Base-by-base conservation (phyloP, 2,888 invertebrate species). In the Pomacea canaliculata region DNA sequence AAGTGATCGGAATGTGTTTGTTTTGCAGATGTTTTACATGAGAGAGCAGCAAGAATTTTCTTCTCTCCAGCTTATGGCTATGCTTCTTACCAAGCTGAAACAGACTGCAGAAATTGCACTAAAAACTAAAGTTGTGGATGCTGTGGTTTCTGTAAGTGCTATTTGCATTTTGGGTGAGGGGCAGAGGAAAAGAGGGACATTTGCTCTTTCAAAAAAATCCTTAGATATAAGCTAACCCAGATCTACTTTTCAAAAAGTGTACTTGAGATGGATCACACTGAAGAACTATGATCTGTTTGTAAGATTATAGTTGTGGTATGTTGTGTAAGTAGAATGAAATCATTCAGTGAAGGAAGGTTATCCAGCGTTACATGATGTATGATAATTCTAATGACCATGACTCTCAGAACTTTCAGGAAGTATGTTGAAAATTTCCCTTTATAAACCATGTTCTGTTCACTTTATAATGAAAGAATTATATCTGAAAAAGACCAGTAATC, bases 11-110 rank as follows among this genome's bases (percentile, higher is more conserved):
- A 56, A 56, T 56, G 51, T 56, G 7, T 46, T 27, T 68, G 27
- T n/a, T 23, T 73, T 89, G 51, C 79, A 95, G 94, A 94, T 94
- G 75, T 92, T 94, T 88, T 99, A 98, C 91, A 93, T 97, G 88
- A 95, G 94, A 83, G 96, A 97, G 91, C 94, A 95, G 82, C 91
- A 94, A 94, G 72, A 80, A 3, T 90, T 91, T 76, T 89, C 91
- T 48, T 96, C 97, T 0, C 97, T 98, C 91, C 99, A 99, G 93
- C 94, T 99, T 85, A 94, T 97, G 68, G 98, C 97, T 23, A 99
- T 99, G 96, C 92, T 99, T 82, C 94, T 99, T 84, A 98, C 98
- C 60, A 99, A 99, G 92, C 92, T 99, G 81, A 98, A 97, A 92
- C 96, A 97, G 86, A 95, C 94, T 81, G 96, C 98, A 49, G 95